These are phyloP conservation scores for Drosophila pegasa DNA, from an alignment of 2,888 invertebrate species.

Conservation along the genomic window DNA sequence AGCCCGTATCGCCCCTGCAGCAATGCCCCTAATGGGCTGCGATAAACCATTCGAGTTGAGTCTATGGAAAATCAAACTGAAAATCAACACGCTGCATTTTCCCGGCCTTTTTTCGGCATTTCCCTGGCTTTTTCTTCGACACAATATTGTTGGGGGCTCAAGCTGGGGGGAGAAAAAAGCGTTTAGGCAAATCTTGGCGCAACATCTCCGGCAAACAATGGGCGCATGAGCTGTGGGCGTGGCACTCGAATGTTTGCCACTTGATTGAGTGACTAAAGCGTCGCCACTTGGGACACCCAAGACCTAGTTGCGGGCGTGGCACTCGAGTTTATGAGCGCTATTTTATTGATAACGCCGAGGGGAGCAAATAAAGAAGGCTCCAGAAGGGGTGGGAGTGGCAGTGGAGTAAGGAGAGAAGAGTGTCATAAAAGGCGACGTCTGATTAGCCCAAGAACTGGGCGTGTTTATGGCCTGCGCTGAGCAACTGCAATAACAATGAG, in stretches of 20 bases:
- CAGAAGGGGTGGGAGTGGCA: not conserved
- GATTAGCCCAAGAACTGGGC: slow-evolving; percentile 43
- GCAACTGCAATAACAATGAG: slow-evolving; percentile 55
- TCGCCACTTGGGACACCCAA: slow-evolving; percentile 27
- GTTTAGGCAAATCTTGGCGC: slow-evolving; percentile 68
- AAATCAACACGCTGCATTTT: slow-evolving; percentile 12
- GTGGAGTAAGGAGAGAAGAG: too few relatives aligned
- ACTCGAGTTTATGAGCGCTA: slow-evolving; percentile 68
- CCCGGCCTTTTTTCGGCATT: not conserved
- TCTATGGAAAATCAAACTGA: slow-evolving; percentile 1
- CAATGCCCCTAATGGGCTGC: not conserved
- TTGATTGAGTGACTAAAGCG: slow-evolving; percentile 72
- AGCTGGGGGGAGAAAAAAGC: too few relatives aligned
- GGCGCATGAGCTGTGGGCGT: slow-evolving; percentile 15
- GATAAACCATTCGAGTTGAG: not conserved
- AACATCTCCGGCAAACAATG: slow-evolving; percentile 68
- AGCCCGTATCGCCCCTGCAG: not conserved
- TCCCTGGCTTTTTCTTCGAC: not conserved
- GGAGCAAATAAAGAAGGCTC: slow-evolving; percentile 54
- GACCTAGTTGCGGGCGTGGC: slow-evolving; percentile 31
- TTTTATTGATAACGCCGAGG: slow-evolving; percentile 78
- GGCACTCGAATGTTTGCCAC: slow-evolving; percentile 36
- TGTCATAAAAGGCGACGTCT: slow-evolving; percentile 47
- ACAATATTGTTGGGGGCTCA: slow-evolving; percentile 24
- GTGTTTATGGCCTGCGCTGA: slow-evolving; percentile 53